Evolutionary conservation across 2,888 invertebrate species (phyloP), one percentile per base, ranked within the genome.

Genomic region (Actias luna): DNA sequence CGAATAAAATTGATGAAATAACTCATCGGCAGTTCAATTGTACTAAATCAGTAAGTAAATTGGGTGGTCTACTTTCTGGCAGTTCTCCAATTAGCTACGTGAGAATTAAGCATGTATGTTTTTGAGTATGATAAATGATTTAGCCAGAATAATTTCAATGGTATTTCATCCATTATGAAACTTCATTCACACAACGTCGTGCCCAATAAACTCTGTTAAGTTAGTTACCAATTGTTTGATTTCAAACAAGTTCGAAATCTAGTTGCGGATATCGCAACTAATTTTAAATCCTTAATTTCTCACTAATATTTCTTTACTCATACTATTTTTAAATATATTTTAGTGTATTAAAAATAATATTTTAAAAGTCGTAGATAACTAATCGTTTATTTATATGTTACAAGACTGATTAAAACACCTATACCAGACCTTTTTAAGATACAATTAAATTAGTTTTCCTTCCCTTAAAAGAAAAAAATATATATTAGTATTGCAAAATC

Each of bases 31-130:
- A 67, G 69, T 73, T 73, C 69, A 74, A 77, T 75, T 76, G 73
- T 74, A 68, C 65, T 72, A 70, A 71, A 74, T 64, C 69, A 66
- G 68, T 71, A 74, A 76, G 72, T 79, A 76, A 73, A 72, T 70
- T 75, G 76, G 72, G 77, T 79, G 79, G 77, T 80, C 74, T 67
- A 72, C 63, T 72, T 64, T 65, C 76, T 86, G 85, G 86, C 85
- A 65, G 22, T 18, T 16, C 33, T 75, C 86, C 86, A 86, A 77
- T 77, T 71, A 78, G 75, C 75, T 75, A 80, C 82, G 80, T 83
- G 84, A 74, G 71, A 82, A 75, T 70, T 70, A 73, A 72, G 70
- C 63, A 72, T 74, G 69, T 66, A 65, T 67, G 60, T 63, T 63
- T 68, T 69, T 58, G 64, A 63, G 65, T 67, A 65, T 71, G 67